Conservation (phyloP, 2,113 vertebrate genomes). For the Labrus mixtus region DNA sequence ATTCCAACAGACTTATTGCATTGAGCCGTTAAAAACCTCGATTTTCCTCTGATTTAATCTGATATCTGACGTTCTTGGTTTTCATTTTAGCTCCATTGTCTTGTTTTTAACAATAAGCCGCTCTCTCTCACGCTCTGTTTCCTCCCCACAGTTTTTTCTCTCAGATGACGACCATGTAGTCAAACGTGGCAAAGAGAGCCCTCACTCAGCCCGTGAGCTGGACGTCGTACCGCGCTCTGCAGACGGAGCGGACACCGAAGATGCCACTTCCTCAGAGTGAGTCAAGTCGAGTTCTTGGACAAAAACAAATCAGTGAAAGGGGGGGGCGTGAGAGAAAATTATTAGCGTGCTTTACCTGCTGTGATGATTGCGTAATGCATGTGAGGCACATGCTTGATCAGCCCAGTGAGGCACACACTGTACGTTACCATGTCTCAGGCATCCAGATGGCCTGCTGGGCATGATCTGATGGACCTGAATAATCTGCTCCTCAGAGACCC, state of each 20-base stretch:
- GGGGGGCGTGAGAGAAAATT: neutral
- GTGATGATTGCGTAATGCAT: constrained; percentile 1
- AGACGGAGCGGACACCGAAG: constrained; percentile 36
- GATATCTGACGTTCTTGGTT: neutral
- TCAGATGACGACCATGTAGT: constrained; percentile 77
- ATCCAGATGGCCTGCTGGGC: constrained; percentile 76
- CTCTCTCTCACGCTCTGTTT: neutral
- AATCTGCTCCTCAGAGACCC: constrained; percentile 61
- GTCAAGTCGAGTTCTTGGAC: constrained; percentile 24
- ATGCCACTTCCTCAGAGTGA: constrained; percentile 76
- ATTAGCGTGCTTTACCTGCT: constrained; percentile 3
- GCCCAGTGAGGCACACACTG: constrained; percentile 35
- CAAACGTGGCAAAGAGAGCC: constrained; percentile 44
- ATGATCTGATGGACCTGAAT: constrained; percentile 54
- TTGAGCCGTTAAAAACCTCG: too few species aligned
- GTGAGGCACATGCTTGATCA: constrained; percentile 3
- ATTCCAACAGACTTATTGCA: too few species aligned
- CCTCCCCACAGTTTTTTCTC: constrained; percentile 79
- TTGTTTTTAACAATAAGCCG: neutral
- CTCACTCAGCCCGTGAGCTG: constrained; percentile 38
- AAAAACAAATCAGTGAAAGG: neutral
- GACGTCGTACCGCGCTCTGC: constrained; percentile 50
- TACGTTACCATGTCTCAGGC: constrained; percentile 80
- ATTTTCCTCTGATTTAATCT: neutral
- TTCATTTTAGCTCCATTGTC: neutral